Conservation (phyloP, 2,797 vertebrate species). For the Sparidentex hasta region DNA sequence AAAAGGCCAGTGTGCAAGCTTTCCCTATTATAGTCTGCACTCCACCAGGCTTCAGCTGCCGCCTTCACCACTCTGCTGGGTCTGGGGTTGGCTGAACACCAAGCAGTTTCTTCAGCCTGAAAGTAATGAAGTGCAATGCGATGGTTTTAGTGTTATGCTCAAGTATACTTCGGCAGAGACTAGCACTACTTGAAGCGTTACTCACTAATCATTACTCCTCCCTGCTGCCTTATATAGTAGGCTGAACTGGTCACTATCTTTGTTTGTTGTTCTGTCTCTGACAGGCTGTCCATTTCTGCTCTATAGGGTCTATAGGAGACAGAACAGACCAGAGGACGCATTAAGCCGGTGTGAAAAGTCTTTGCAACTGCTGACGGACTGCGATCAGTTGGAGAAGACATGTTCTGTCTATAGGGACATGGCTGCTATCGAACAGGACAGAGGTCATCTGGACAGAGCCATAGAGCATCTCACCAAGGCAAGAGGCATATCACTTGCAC, state of each 20-base stretch:
- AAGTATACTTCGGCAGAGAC: not conserved
- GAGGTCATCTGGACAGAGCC: constrained; percentile 69
- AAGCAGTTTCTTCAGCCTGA: constrained; percentile 24
- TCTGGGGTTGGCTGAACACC: constrained; percentile 29
- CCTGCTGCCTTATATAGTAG: not conserved
- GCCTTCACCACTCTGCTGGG: constrained; percentile 27
- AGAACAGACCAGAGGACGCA: constrained; percentile 76
- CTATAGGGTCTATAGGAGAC: constrained; percentile 80
- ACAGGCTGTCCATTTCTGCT: constrained; percentile 24
- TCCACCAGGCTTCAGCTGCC: constrained; percentile 30
- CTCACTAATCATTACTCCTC: not conserved
- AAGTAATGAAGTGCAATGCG: constrained; percentile 13
- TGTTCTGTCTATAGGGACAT: constrained; percentile 79
- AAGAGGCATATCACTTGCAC: constrained; percentile 30
- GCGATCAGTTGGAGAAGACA: constrained; percentile 68
- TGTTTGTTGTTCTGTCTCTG: constrained; percentile 17
- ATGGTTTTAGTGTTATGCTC: not conserved
- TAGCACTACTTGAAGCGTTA: not conserved
- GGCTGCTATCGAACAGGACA: constrained; percentile 79
- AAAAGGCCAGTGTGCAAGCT: constrained; percentile 28
- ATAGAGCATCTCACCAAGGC: constrained; percentile 80
- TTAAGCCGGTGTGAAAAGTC: constrained; percentile 80
- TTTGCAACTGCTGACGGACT: constrained; percentile 67
- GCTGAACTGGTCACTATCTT: not conserved
- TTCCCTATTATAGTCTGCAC: constrained; percentile 58